These are phyloP conservation scores for Corythornis madagascariensis DNA, from an alignment of 2,113 vertebrate species.

Conservation along the genomic window DNA sequence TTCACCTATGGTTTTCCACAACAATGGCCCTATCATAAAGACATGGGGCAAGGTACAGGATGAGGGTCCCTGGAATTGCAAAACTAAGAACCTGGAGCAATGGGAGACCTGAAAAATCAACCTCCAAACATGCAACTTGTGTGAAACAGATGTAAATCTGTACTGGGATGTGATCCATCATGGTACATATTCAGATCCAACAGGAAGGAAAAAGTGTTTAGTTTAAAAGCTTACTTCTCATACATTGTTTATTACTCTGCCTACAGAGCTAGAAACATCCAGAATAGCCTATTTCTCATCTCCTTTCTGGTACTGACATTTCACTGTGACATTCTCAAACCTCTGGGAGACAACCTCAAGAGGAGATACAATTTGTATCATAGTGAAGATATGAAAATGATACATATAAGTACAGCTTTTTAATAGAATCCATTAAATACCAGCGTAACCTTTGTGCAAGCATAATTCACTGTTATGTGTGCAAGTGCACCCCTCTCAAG, in stretches of 20 bases:
- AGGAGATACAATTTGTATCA: neutral
- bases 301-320: neutral
- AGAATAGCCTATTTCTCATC: neutral
- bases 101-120: neutral
- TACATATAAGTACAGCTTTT: neutral
- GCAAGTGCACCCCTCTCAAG: neutral
- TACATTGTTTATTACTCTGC: neutral
- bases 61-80: neutral
- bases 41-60: rapidly evolving
- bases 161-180: neutral
- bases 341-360: neutral
- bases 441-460: neutral
- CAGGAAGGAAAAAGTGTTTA: neutral
- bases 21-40: neutral
- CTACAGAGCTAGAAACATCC: neutral
- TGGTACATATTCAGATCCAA: neutral
- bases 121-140: rapidly evolving
- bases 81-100: rapidly evolving
- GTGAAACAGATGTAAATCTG: neutral
- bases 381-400: neutral
- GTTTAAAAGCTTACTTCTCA: neutral
- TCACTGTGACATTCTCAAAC: slow-evolving; percentile 6
- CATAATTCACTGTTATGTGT: neutral
- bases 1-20: neutral
- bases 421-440: neutral